These are phyloP conservation scores for Takifugu bimaculatus DNA, from an alignment of 2,113 vertebrate species.

Conservation along the genomic window DNA sequence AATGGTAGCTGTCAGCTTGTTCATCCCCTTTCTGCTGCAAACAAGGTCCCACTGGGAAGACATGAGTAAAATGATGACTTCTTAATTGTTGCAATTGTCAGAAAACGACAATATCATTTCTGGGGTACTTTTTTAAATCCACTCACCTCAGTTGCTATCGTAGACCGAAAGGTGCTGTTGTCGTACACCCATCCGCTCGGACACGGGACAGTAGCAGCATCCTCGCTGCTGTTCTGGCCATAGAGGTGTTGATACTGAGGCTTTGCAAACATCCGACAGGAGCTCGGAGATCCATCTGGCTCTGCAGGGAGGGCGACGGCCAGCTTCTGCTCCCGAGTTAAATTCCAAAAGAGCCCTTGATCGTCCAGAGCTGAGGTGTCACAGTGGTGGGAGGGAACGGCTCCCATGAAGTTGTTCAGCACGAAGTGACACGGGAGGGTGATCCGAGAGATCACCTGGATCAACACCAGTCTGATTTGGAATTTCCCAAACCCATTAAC, in stretches of 20 bases:
- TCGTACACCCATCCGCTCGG: constrained; percentile 86
- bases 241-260: constrained; percentile 73
- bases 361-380: constrained; percentile 65
- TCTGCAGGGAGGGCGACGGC: constrained; percentile 72
- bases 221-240: constrained; percentile 64
- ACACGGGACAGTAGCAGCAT: constrained; percentile 65
- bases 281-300: constrained; percentile 71
- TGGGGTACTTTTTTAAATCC: not conserved
- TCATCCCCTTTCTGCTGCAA: constrained; percentile 81
- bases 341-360: constrained; percentile 64
- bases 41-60: constrained; percentile 85
- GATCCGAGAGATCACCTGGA: constrained; percentile 73
- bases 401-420: constrained; percentile 85
- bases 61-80: not conserved
- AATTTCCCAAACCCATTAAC: constrained; percentile 67
- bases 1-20: constrained; percentile 77
- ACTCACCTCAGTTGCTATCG: not conserved
- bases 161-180: constrained; percentile 58
- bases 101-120: too few relatives aligned
- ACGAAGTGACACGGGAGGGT: constrained; percentile 85
- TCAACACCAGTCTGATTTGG: constrained; percentile 50
- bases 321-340: constrained; percentile 74
- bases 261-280: constrained; percentile 80
- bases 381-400: constrained; percentile 82
- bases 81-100: not conserved